These are phyloP conservation scores for Tricholaema leucomelas DNA, from an alignment of 2,113 vertebrate genomes.

Conservation along the genomic window DNA sequence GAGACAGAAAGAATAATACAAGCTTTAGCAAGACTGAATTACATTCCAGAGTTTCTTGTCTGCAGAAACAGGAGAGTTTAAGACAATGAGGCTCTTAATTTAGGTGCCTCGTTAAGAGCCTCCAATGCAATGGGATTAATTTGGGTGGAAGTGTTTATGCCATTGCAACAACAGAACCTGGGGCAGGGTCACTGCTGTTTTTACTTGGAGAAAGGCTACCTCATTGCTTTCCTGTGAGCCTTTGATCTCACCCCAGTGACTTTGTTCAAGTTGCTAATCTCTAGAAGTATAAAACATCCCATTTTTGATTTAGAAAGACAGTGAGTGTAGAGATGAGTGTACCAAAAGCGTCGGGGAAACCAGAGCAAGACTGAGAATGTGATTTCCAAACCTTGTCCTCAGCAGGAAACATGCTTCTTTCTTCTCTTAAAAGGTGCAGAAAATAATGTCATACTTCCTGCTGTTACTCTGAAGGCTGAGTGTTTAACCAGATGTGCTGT, in stretches of 20 bases:
- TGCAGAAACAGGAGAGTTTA: background rate
- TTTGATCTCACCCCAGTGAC: constrained; percentile 20
- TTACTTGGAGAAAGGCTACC: background rate
- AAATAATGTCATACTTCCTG: background rate
- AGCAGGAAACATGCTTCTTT: background rate
- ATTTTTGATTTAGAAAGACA: constrained; percentile 11
- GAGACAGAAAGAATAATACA: background rate
- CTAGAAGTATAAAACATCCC: constrained; percentile 1
- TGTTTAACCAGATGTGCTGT: background rate
- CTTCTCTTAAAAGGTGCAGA: background rate
- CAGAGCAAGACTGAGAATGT: background rate
- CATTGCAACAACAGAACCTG: background rate
- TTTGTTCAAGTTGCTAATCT: constrained; percentile 30
- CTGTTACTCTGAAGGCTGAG: background rate
- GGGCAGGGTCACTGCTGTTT: background rate
- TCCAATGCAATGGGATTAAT: background rate
- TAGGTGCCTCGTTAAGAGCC: background rate
- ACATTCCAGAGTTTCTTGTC: background rate
- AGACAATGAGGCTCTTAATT: background rate
- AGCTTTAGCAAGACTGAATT: background rate
- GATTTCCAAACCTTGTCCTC: background rate
- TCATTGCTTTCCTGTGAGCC: background rate
- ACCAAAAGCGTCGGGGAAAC: background rate
- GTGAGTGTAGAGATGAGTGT: background rate
- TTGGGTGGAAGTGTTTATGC: background rate